Evolutionary conservation across 2,113 vertebrate species (phyloP).

Genomic region (Polyodon spathula): DNA sequence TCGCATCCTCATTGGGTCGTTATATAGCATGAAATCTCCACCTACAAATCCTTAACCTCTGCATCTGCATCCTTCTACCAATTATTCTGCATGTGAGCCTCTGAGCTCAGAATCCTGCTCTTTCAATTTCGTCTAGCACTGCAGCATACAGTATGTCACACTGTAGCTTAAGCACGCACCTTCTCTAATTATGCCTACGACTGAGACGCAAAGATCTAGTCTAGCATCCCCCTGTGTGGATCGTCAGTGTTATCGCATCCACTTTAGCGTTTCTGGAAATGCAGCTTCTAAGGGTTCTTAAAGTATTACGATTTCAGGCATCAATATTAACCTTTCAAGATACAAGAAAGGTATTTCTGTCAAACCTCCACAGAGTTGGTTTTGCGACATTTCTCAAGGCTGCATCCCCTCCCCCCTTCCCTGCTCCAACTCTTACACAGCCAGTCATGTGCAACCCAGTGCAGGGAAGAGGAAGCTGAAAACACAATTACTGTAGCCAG

Average conservation of each 20-base stretch:
- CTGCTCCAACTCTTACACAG: slow-evolving; percentile 18
- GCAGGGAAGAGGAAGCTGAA: slow-evolving; percentile 8
- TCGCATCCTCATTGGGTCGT: background rate
- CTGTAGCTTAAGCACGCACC: background rate
- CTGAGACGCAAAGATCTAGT: background rate
- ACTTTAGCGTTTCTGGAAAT: background rate
- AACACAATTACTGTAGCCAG: background rate
- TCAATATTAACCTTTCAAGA: slow-evolving; percentile 8
- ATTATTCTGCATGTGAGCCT: slow-evolving; percentile 34
- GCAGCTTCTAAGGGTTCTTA: background rate
- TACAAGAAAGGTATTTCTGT: background rate
- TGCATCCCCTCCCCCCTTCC: background rate
- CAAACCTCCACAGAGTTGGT: slow-evolving; percentile 9
- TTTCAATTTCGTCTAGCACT: slow-evolving; percentile 24
- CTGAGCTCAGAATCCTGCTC: slow-evolving; percentile 21
- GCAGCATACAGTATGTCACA: slow-evolving; percentile 22
- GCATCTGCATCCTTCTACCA: slow-evolving; percentile 41
- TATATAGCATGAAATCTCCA: slow-evolving; percentile 27
- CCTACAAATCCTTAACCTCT: slow-evolving; percentile 35
- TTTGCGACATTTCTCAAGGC: slow-evolving; percentile 15
- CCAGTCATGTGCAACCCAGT: too few species aligned
- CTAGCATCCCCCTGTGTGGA: background rate
- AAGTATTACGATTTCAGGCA: background rate
- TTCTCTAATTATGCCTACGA: slow-evolving; percentile 10
- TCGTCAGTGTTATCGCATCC: background rate